Conservation (phyloP, 2,888 invertebrate species). For the Siphonodentalium dalli region DNA sequence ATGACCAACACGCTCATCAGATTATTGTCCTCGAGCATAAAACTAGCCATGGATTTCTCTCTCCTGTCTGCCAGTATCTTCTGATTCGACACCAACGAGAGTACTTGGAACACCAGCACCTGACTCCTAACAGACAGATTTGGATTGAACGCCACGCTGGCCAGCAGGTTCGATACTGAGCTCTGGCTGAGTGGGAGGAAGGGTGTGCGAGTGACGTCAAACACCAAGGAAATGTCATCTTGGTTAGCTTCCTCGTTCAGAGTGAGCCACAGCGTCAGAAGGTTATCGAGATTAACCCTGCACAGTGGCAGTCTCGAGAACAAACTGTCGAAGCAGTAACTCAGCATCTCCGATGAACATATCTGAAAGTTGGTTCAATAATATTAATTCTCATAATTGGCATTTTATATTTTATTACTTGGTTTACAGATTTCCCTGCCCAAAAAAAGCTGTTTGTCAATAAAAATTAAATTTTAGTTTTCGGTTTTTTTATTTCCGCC, state of each 20-base stretch:
- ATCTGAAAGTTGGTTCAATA: too few relatives aligned
- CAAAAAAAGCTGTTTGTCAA: too few relatives aligned
- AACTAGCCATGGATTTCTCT: slow-evolving; percentile 46
- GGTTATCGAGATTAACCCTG: slow-evolving; percentile 81
- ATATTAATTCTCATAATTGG: neutral
- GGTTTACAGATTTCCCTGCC: too few relatives aligned
- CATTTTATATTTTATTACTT: neutral
- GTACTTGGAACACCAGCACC: slow-evolving; percentile 79
- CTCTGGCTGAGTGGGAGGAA: slow-evolving; percentile 72
- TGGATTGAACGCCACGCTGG: slow-evolving; percentile 74
- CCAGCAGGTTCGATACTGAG: slow-evolving; percentile 74
- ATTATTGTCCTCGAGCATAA: slow-evolving; percentile 54
- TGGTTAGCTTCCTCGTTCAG: slow-evolving; percentile 73
- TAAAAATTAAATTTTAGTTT: too few relatives aligned
- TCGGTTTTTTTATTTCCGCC: too few relatives aligned
- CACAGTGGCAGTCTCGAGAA: slow-evolving; percentile 72
- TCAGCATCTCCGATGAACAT: slow-evolving; percentile 70
- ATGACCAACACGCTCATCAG: slow-evolving; percentile 53
- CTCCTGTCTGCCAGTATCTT: slow-evolving; percentile 34
- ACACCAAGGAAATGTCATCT: slow-evolving; percentile 38
- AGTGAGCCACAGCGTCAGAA: slow-evolving; percentile 86
- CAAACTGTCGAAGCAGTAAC: slow-evolving; percentile 75
- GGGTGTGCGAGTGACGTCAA: slow-evolving; percentile 66
- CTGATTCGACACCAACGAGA: slow-evolving; percentile 78
- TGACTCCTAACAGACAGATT: slow-evolving; percentile 78